Evolutionary conservation across 2,797 vertebrate species (phyloP), one percentile per base, ranked within the genome.

Genomic region (Takifugu ocellatus): DNA sequence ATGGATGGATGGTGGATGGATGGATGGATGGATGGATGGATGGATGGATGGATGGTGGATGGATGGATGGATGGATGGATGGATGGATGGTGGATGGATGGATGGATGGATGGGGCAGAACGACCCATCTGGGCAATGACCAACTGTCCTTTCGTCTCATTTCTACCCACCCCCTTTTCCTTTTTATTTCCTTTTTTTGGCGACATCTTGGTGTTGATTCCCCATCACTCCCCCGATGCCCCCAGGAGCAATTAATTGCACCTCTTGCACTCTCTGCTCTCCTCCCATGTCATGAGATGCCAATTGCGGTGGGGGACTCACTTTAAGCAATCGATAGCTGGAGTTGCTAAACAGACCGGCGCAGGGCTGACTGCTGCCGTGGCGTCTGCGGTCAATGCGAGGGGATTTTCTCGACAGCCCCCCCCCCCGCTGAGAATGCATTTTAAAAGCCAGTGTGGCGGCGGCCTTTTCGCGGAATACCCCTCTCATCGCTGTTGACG

Each of bases 211-310:
- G 31, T 70, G 75, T 75, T 84, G 85, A 88, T 86, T 61, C 77
- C 83, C 78, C 87, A 90, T 91, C 90, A 90, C 75, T 90, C 78
- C 70, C 55, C 29, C 33, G 1, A 60, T 66, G 82, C 88, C 87
- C 88, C 58, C 78, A 81, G 89, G 90, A 90, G 63, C 51, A 62
- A 74, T 78, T 92, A 91, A 92, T 92, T 91, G 90, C 89, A 83
- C 77, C 82, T 85, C 81, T 85, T 84, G 85, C 87, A 85, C 88
- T 87, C 69, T 67, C 67, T 33, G 17, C 75, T 72, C 61, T 67
- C 63, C 74, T 79, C 69, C 48, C 3, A 57, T 74, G 79, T 91
- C 89, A 89, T 84, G 74, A 83, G 83, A 89, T 90, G 88, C 88
- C 89, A 68, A 91, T 90, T 76, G 78, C 70, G 81, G 79, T 21